Conservation (phyloP, 2,797 vertebrate genomes). For the Thalassophryne amazonica region DNA sequence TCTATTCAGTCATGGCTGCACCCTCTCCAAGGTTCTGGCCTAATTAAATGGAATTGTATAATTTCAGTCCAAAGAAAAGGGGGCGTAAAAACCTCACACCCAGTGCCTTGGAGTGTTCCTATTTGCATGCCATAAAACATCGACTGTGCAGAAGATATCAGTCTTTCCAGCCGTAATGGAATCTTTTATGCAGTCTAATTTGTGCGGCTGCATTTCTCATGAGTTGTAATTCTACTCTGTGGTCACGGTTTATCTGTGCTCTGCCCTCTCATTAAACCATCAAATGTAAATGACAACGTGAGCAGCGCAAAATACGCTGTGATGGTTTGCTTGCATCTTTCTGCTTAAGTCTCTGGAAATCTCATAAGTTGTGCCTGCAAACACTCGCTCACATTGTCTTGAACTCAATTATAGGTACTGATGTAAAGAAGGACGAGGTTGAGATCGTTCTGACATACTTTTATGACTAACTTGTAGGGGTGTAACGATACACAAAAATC, state of each 20-base stretch:
- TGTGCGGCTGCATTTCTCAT: conserved; percentile 38
- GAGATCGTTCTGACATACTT: too few relatives aligned
- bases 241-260: conserved; percentile 27
- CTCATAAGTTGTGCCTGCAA: neutral
- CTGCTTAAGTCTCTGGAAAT: neutral
- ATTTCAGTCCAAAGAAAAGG: conserved; percentile 22
- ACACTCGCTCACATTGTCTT: neutral
- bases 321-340: neutral
- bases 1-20: conserved; percentile 4
- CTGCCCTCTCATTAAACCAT: conserved; percentile 43
- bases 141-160: conserved; percentile 30
- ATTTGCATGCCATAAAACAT: conserved; percentile 53
- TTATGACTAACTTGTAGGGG: too few relatives aligned
- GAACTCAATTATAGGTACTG: neutral
- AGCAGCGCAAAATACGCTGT: neutral
- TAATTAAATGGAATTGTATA: conserved; percentile 59
- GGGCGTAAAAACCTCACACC: conserved; percentile 3
- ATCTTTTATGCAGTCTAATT: conserved; percentile 59
- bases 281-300: conserved; percentile 19
- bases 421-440: too few relatives aligned
- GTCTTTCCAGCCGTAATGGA: conserved; percentile 57
- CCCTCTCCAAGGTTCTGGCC: conserved; percentile 27
- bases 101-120: conserved; percentile 18
- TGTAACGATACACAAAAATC: too few relatives aligned
- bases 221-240: conserved; percentile 38